phyloP scores from a whole-genome alignment of 2,797 vertebrate genomes.

The Gymnothorax javanicus region DNA sequence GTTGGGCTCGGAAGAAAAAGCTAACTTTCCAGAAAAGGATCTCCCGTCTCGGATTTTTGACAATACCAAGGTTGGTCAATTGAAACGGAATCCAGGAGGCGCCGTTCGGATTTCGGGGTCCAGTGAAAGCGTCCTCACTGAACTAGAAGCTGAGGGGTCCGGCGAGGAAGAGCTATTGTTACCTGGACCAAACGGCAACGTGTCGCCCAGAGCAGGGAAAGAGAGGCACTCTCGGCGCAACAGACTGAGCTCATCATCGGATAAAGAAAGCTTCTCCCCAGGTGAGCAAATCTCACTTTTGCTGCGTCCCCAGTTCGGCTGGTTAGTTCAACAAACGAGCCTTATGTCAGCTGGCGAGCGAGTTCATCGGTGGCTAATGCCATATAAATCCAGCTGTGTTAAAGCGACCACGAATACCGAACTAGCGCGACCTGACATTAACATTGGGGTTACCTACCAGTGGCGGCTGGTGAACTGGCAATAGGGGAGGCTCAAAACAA shows the following conservation, averaged over 20 bases:
- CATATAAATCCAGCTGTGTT: too few relatives aligned
- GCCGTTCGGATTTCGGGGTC: constrained; percentile 73
- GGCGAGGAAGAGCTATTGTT: constrained; percentile 74
- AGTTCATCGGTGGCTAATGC: background rate
- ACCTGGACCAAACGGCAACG: constrained; percentile 64
- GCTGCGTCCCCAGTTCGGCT: too few relatives aligned
- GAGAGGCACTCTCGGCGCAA: constrained; percentile 64
- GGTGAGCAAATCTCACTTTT: constrained; percentile 56
- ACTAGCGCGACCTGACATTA: too few relatives aligned
- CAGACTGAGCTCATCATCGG: constrained; percentile 74
- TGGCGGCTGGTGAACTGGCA: too few relatives aligned
- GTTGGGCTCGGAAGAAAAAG: constrained; percentile 45
- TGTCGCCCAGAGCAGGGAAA: constrained; percentile 53
- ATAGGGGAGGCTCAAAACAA: too few relatives aligned
- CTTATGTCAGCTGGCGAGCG: background rate
- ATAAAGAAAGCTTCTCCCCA: constrained; percentile 73
- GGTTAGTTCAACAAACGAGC: background rate
- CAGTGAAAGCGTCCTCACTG: constrained; percentile 72
- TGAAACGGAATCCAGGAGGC: constrained; percentile 60
- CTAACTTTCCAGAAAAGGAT: constrained; percentile 56
- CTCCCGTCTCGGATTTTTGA: constrained; percentile 56
- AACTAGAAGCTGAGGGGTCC: constrained; percentile 73
- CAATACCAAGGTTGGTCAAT: constrained; percentile 40
- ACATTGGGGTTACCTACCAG: too few relatives aligned
- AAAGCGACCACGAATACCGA: too few relatives aligned